A percentile compares a stretch with the other conserved stretches of the same genome.
phyloP scores from a whole-genome alignment of 2,888 invertebrate species.

The Metellina segmentata region DNA sequence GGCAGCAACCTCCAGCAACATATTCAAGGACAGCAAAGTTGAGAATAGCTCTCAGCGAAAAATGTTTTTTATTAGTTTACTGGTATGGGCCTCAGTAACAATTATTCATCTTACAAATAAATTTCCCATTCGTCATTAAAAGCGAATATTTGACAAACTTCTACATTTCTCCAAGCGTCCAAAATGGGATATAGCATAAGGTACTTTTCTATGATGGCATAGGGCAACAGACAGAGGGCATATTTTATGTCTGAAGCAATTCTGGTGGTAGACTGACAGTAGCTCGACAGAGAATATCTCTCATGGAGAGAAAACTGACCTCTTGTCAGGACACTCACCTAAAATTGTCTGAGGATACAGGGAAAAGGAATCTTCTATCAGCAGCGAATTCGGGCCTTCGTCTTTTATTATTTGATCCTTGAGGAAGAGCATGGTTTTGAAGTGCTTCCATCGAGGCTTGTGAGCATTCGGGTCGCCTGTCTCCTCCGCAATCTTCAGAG shows the following conservation, averaged over 20 bases:
- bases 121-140: neutral
- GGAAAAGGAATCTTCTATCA: constrained; percentile 21
- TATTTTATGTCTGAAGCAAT: no score
- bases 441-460: constrained; percentile 55
- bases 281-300: neutral
- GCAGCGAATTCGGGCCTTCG: neutral
- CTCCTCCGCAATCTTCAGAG: constrained; percentile 27
- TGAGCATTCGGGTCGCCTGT: constrained; percentile 52
- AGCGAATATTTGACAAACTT: neutral
- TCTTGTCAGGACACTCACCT: constrained; percentile 17
- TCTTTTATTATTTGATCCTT: constrained; percentile 61
- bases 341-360: constrained; percentile 62
- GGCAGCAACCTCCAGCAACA: no score
- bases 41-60: no score
- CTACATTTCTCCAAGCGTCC: no score
- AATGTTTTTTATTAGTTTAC: no score
- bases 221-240: no score
- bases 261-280: neutral
- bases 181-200: no score
- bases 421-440: constrained; percentile 50
- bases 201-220: no score
- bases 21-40: no score
- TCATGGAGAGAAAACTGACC: neutral
- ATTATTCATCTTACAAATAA: no score
- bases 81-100: no score